phyloP scores from a whole-genome alignment of 2,113 vertebrate species.

The Calyptommatus sinebrachiatus region DNA sequence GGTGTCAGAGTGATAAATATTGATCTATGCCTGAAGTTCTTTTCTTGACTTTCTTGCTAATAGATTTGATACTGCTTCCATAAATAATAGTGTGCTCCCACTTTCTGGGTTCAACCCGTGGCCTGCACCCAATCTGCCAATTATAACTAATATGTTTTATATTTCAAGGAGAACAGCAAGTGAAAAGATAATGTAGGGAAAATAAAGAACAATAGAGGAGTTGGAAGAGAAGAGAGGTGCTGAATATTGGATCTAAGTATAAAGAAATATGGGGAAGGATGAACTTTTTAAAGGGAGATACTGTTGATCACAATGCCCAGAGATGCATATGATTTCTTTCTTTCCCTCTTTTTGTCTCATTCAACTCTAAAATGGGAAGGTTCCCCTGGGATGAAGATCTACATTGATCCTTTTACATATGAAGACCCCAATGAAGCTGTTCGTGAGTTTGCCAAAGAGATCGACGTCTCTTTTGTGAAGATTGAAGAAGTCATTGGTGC shows the following conservation, averaged over 20 bases:
- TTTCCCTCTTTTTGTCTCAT: conserved; percentile 36
- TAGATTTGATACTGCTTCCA: conserved; percentile 66
- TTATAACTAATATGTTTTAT: conserved; percentile 61
- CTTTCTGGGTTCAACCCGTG: conserved; percentile 44
- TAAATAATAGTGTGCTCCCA: conserved; percentile 54
- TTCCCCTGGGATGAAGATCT: conserved; percentile 99
- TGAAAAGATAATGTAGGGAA: conserved; percentile 38
- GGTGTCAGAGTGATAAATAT: conserved; percentile 72
- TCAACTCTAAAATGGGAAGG: conserved; percentile 71
- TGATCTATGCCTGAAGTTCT: conserved; percentile 65
- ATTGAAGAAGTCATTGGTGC: conserved; percentile 99
- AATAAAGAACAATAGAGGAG: conserved; percentile 19
- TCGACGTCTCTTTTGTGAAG: conserved; percentile 98
- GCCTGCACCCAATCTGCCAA: conserved; percentile 64
- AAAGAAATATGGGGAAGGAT: fast-evolving
- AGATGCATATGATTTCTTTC: conserved; percentile 36
- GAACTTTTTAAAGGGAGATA: not conserved
- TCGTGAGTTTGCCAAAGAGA: conserved; percentile 97
- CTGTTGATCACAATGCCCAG: conserved; percentile 4
- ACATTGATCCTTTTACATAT: conserved; percentile 98
- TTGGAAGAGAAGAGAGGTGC: not conserved
- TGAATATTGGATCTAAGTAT: not conserved
- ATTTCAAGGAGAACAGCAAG: conserved; percentile 49
- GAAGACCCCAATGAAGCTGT: conserved; percentile 98
- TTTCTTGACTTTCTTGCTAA: conserved; percentile 65